These are phyloP conservation scores for Mactromeris polynyma DNA, from an alignment of 2,888 invertebrate species.

Conservation along the genomic window DNA sequence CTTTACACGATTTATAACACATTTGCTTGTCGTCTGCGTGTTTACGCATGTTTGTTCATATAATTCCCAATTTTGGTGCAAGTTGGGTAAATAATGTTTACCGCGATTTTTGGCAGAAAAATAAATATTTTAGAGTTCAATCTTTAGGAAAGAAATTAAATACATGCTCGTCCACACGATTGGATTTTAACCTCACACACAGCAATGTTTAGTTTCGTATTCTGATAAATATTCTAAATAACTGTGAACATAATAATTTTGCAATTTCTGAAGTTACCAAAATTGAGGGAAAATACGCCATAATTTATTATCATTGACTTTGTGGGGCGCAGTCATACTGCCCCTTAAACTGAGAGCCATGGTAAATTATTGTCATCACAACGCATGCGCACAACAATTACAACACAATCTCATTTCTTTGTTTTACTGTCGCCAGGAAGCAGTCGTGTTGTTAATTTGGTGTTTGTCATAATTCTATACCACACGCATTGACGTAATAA, in stretches of 20 bases:
- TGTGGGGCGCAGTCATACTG: not conserved
- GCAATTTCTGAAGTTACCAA: constrained; percentile 10
- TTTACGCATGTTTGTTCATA: constrained; percentile 16
- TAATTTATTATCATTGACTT: constrained; percentile 27
- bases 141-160: not conserved
- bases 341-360: not conserved
- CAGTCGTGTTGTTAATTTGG: not conserved
- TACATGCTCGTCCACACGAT: not conserved
- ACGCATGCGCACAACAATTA: constrained; percentile 15
- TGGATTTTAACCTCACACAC: not conserved
- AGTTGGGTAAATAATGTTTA: not conserved
- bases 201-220: not conserved
- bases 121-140: not conserved
- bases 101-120: not conserved
- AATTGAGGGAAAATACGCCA: constrained; percentile 3
- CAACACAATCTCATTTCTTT: not conserved
- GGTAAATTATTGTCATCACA: not conserved
- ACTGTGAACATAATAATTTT: constrained; percentile 18
- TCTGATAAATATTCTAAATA: not conserved
- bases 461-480: constrained; percentile 25
- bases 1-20: constrained; percentile 59
- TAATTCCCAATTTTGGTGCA: not conserved
- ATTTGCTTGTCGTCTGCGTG: constrained; percentile 44
- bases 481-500: constrained; percentile 46
- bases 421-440: not conserved